Percentiles rank a stretch among this genome's conserved stretches.
phyloP scores from a whole-genome alignment of 2,797 vertebrate species.

The Crenuchus spilurus region DNA sequence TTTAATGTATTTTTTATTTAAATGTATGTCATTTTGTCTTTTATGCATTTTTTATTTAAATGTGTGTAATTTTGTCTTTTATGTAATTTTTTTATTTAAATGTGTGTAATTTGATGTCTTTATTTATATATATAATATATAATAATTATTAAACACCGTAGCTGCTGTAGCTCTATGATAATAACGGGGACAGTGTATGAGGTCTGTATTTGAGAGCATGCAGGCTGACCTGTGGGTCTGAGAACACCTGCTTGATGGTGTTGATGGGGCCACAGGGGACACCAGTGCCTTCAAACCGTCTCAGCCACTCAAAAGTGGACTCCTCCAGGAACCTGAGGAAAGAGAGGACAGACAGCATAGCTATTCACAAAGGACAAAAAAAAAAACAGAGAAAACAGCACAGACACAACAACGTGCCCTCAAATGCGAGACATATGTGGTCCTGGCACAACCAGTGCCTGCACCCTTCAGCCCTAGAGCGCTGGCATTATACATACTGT shows the following conservation, averaged over 20 bases:
- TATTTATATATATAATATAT: too few species aligned
- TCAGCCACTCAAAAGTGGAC: conserved; percentile 84
- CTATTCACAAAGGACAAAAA: conserved; percentile 46
- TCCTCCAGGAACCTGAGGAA: conserved; percentile 84
- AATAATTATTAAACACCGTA: too few species aligned
- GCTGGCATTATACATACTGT: neutral
- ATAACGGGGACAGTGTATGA: neutral
- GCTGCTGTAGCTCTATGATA: too few species aligned
- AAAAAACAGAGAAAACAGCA: conserved; percentile 41
- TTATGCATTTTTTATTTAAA: too few species aligned
- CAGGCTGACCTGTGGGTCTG: conserved; percentile 88
- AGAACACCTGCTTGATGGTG: conserved; percentile 89
- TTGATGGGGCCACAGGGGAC: conserved; percentile 94
- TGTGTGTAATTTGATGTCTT: too few species aligned
- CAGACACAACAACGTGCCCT: conserved; percentile 54
- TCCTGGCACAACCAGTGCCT: conserved; percentile 6
- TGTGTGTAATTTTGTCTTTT: too few species aligned
- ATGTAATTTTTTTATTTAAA: too few species aligned
- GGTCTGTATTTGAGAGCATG: neutral
- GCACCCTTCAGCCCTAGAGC: conserved; percentile 25
- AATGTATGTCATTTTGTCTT: too few species aligned
- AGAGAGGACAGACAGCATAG: conserved; percentile 55
- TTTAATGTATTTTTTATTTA: too few species aligned
- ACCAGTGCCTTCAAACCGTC: conserved; percentile 86
- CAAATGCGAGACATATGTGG: conserved; percentile 47